Base-by-base conservation (phyloP, 2,888 invertebrate genomes). In the Meloe dianella region DNA sequence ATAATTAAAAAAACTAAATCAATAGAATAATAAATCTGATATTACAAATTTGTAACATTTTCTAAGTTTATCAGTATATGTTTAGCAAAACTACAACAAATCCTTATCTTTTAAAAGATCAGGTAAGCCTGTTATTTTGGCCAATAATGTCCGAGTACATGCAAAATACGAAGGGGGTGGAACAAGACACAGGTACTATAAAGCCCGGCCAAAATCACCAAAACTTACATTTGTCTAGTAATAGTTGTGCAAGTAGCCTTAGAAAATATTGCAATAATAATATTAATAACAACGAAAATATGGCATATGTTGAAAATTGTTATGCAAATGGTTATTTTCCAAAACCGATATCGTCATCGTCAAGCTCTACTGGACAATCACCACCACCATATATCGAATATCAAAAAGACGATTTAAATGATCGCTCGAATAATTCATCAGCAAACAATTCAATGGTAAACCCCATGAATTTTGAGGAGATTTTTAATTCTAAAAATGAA, bases 281-380 rank as follows among this genome's bases (percentile, higher is more conserved):
- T 7, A 35, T 1, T 3, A 35, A 14, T 17, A 22, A 12, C 4
- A 54, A 24, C 51, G 51, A 51, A 6, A 24, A 54, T 54, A 54
- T 54, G 54, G 54, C 54, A 6, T 54, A 54, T 24, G 54, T 24
- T 54, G 54, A 54, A 8, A 54, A 54, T 54, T 54, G 54, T 54
- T 54, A 10, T 54, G 3, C 54, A 2, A 54, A 54, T 54, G 54
- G 24, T 24, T 54, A 24, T 54, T 54, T 54, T 20, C 2, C 10
- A 4, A 54, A 22, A 12, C 24, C 54, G 12, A 54, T 54, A 1
- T 54, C 54, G 3, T 24, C 54, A 12, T 22, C 24, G 5, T 54
- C 54, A 5, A 54, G 24, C 1, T 54, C 54, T 2, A 54, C 22
- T 1, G 54, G 24, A 24, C 54, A 24, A 24, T 54, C 54, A 54